Evolutionary conservation across 2,797 vertebrate species (phyloP).

Genomic region (Alcedo atthis): DNA sequence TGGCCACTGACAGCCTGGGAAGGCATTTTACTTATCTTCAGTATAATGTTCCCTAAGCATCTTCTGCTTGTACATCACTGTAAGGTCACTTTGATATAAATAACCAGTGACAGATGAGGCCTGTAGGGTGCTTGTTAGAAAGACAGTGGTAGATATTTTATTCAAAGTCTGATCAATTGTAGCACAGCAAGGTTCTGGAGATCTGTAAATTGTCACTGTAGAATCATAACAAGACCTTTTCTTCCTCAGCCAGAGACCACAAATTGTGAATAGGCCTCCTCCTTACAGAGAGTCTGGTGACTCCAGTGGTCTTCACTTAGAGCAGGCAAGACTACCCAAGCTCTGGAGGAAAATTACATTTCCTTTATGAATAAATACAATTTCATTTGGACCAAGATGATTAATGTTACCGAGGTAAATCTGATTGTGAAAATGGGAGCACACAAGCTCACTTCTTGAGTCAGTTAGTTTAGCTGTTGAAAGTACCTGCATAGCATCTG

Average conservation of each 20-base stretch:
- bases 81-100: slow-evolving; percentile 38
- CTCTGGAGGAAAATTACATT: not conserved
- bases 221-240: not conserved
- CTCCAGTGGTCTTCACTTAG: not conserved
- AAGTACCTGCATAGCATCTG: not conserved
- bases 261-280: not conserved
- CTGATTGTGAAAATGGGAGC: not conserved
- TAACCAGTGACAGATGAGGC: slow-evolving; percentile 34
- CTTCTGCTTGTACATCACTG: not conserved
- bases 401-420: not conserved
- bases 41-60: not conserved
- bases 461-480: not conserved
- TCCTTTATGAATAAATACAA: not conserved
- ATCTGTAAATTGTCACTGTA: not conserved
- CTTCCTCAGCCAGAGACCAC: not conserved
- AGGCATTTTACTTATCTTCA: slow-evolving; percentile 8
- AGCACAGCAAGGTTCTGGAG: slow-evolving; percentile 25
- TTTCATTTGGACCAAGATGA: not conserved
- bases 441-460: not conserved
- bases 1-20: not conserved
- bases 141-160: not conserved
- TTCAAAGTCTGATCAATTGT: not conserved
- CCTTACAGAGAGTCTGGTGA: not conserved
- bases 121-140: slow-evolving; percentile 23
- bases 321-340: not conserved